phyloP scores from a whole-genome alignment of 2,113 vertebrate genomes.

The Tetrao urogallus region DNA sequence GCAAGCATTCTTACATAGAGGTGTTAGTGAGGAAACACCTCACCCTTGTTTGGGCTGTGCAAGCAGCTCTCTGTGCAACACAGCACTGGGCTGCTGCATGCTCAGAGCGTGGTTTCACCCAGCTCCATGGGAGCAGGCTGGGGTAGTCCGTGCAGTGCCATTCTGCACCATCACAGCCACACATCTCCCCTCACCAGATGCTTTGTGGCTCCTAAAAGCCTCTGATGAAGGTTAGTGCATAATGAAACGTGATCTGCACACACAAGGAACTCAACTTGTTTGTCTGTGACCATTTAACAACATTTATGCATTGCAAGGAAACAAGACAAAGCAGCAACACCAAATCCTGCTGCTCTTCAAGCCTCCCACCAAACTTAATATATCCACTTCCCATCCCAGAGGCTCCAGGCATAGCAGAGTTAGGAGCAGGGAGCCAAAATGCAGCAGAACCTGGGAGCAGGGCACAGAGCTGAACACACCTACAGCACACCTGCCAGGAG shows the following conservation, averaged over 20 bases:
- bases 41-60: neutral
- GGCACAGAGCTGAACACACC: rapidly evolving
- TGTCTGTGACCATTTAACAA: no score
- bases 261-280: neutral
- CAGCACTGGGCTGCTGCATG: neutral
- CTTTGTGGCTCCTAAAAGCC: neutral
- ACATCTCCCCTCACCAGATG: neutral
- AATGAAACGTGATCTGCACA: neutral
- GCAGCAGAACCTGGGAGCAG: neutral
- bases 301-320: no score
- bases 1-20: no score
- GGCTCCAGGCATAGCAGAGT: neutral
- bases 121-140: rapidly evolving
- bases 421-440: rapidly evolving
- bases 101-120: neutral
- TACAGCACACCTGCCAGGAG: rapidly evolving
- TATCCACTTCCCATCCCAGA: neutral
- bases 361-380: neutral
- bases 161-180: rapidly evolving
- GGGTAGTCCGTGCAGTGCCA: rapidly evolving
- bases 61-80: neutral
- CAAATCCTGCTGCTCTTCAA: neutral
- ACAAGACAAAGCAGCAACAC: neutral
- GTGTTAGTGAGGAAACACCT: neutral
- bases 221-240: neutral